Evolutionary conservation across 1,140 invertebrate genomes (phyloP), one percentile per base, ranked within the genome.

Genomic region (Asbolus verrucosus): DNA sequence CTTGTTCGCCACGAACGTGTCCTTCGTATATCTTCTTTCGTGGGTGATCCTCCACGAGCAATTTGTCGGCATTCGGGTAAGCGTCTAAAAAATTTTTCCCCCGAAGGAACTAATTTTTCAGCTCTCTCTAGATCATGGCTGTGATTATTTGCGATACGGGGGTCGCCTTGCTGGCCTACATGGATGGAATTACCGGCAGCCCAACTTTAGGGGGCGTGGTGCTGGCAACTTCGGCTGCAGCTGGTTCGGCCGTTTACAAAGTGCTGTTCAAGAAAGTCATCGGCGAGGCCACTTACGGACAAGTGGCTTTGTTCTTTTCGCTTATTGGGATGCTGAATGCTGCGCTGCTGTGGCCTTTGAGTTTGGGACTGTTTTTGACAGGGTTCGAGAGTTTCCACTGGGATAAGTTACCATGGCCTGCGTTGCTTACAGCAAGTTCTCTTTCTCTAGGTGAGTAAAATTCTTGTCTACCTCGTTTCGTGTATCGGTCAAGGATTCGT

Each of bases 21-120:
- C 93, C 5, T 96, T 94, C 78, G 93, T 96, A 63, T 98, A 98
- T 81, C 84, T 98, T 5, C 85, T 98, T 1, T 97, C 95, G 0
- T 98, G 95, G 96, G 95, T 97, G 50, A 94, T 98, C 75, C 84
- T 98, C 33, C 95, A 98, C 79, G 94, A 98, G 78, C 94, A 98
- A 80, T 98, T 98, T 83, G 95, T 98, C 63, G 95, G 95, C 41
- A 91, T 97, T 9, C 85, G 95, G 84, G 96, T 98, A 83, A 91
- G 91, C 14, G 19, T 13, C n/a, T 14, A 3, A 4, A 27, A 27
- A 27, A 3, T 8, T 27, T 27, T 27, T 27, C 24, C 24, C 24
- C 24, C 8, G n/a, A n/a, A n/a, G n/a, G n/a, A n/a, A n/a, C n/a
- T n/a, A n/a, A n/a, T n/a, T n/a, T n/a, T n/a, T n/a, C n/a, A n/a